Conservation (phyloP, 2,888 invertebrate genomes). For the Drosophila silvestris region DNA sequence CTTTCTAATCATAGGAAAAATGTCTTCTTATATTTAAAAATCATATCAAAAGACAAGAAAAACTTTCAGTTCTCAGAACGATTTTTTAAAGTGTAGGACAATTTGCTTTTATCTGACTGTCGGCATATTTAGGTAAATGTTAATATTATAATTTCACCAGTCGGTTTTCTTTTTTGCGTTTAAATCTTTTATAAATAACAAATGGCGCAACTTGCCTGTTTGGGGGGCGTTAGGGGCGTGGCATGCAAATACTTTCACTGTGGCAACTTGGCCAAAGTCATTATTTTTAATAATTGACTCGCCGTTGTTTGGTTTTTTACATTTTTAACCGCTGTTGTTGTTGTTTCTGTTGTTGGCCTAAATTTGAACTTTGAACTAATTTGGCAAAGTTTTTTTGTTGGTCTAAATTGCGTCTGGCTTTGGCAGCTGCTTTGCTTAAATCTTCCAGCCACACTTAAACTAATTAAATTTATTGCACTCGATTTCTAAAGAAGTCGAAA, state of each 20-base stretch:
- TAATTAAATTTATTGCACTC: conserved; percentile 73
- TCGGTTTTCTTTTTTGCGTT: conserved; percentile 55
- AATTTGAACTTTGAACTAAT: conserved; percentile 78
- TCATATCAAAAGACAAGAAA: neutral
- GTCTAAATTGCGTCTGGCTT: conserved; percentile 60
- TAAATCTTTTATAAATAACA: conserved; percentile 74
- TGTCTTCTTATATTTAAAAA: neutral
- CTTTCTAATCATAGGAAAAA: accelerated
- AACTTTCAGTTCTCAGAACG: neutral
- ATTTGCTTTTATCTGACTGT: conserved; percentile 18
- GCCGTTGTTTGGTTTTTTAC: conserved; percentile 54
- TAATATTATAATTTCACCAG: conserved; percentile 64
- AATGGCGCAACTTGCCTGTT: conserved; percentile 65
- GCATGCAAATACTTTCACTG: conserved; percentile 51
- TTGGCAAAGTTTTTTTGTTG: conserved; percentile 64
- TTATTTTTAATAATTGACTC: conserved; percentile 81
- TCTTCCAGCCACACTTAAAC: conserved; percentile 69
- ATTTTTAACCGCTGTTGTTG: conserved; percentile 1
- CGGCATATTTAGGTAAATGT: conserved; percentile 77
- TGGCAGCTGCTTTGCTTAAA: conserved; percentile 65
- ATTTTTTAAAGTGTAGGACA: neutral
- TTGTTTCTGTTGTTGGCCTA: conserved; percentile 34
- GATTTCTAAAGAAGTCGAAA: conserved; percentile 12
- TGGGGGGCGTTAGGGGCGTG: conserved; percentile 18
- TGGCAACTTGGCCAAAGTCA: conserved; percentile 76